Conservation (phyloP, 2,797 vertebrate genomes). For the Pangasius djambal region DNA sequence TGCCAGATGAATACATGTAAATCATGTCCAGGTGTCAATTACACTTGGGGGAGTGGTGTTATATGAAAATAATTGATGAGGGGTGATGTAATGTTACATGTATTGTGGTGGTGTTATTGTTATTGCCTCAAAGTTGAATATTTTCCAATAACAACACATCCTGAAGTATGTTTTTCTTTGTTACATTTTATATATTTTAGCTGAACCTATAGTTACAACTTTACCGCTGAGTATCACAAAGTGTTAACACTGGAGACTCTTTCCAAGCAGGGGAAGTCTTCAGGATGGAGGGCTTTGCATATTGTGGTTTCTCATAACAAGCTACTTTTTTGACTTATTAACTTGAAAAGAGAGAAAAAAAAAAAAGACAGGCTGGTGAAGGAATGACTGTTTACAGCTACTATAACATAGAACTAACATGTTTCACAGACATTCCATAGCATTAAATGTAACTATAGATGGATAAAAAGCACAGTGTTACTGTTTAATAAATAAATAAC, state of each 20-base stretch:
- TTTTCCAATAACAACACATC: not conserved
- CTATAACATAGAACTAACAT: not conserved
- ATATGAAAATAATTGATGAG: not conserved
- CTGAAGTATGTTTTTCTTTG: not conserved
- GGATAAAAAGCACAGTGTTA: not conserved
- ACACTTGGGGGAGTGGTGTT: not conserved
- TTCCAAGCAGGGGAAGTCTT: not conserved
- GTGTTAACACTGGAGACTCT: not conserved
- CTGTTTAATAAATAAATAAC: not conserved
- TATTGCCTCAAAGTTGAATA: not conserved
- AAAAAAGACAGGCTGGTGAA: not conserved
- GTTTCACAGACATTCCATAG: not conserved
- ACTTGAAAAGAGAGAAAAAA: not conserved
- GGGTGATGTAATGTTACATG: not conserved
- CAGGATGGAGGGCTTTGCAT: not conserved
- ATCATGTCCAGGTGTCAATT: not conserved
- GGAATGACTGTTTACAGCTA: not conserved
- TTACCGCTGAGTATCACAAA: too few relatives aligned
- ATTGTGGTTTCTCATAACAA: not conserved
- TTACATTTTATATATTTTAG: not conserved
- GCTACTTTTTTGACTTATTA: not conserved
- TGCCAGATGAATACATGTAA: too few relatives aligned
- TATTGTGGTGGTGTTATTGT: not conserved
- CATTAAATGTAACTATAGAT: not conserved
- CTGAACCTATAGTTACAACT: not conserved